Evolutionary conservation across 1,140 invertebrate genomes (phyloP).

Genomic region (Polypedilum vanderplanki): DNA sequence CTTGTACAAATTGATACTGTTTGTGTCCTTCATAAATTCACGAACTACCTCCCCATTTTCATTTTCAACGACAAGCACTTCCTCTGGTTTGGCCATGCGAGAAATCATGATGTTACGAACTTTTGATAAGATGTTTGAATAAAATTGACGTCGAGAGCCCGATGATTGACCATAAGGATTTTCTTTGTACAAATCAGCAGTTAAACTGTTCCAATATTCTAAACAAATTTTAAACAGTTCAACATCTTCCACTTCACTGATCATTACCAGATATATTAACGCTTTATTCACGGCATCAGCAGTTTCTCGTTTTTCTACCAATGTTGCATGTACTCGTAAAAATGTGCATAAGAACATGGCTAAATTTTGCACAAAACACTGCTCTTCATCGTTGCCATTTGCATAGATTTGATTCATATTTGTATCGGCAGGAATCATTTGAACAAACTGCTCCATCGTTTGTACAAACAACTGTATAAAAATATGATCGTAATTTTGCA

Average conservation of each 20-base stretch:
- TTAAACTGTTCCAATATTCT: conserved; percentile 96
- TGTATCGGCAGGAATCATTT: conserved; percentile 83
- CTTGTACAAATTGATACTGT: conserved; percentile 99
- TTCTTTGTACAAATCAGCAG: conserved; percentile 84
- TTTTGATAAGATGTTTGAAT: conserved; percentile 74
- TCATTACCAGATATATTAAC: conserved; percentile 88
- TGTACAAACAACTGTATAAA: conserved; percentile 83
- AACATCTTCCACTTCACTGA: conserved; percentile 98
- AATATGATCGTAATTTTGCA: conserved; percentile 85
- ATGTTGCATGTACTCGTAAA: conserved; percentile 87
- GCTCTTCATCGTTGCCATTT: conserved; percentile 88
- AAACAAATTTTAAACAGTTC: conserved; percentile 99
- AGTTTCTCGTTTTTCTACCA: conserved; percentile 74
- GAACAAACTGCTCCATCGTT: conserved; percentile 84
- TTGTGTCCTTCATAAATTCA: conserved; percentile 99
- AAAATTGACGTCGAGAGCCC: conserved; percentile 57
- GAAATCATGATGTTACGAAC: conserved; percentile 99
- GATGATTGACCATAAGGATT: conserved; percentile 46
- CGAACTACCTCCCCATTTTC: conserved; percentile 99
- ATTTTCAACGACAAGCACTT: conserved; percentile 99
- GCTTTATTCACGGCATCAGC: conserved; percentile 71
- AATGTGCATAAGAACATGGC: conserved; percentile 96
- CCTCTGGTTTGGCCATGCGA: conserved; percentile 99
- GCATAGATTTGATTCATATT: conserved; percentile 93
- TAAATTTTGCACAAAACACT: conserved; percentile 98